phyloP scores from a whole-genome alignment of 2,113 vertebrate species.

The Todiramphus saurophagus region DNA sequence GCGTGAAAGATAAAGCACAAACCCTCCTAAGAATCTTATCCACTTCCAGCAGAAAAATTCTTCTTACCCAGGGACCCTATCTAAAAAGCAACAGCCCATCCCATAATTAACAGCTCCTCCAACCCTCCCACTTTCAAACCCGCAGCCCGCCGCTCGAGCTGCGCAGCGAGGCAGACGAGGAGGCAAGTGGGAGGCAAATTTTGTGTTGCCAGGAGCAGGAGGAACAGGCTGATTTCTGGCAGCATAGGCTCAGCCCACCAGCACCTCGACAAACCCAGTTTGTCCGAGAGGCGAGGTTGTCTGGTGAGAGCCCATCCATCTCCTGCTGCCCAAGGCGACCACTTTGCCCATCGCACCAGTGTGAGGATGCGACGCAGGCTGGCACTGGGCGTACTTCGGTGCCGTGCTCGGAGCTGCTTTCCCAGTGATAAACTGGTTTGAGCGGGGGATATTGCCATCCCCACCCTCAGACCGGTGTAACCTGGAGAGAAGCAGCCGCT shows the following conservation, averaged over 20 bases:
- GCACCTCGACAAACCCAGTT: background rate
- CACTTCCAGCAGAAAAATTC: conserved; percentile 13
- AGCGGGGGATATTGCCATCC: background rate
- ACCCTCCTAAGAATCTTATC: conserved; percentile 36
- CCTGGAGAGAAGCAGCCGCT: background rate
- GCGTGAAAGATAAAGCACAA: background rate
- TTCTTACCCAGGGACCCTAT: background rate
- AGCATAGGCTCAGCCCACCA: background rate
- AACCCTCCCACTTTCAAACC: background rate
- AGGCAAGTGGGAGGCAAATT: background rate
- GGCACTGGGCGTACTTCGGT: background rate
- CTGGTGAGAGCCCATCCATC: background rate
- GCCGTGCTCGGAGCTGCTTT: background rate
- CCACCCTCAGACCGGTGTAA: background rate
- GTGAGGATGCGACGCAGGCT: background rate
- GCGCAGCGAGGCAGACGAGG: background rate
- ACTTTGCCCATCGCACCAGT: rapidly evolving
- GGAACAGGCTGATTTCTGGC: background rate
- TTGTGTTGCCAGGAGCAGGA: background rate
- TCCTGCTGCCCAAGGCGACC: background rate
- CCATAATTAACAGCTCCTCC: background rate
- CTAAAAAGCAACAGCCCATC: conserved; percentile 6
- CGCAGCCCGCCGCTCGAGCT: background rate
- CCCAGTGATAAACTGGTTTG: background rate
- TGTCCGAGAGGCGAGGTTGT: background rate